Evolutionary conservation across 2,113 vertebrate genomes (phyloP), one percentile per base, ranked within the genome.

Genomic region (Solenodon paradoxus): DNA sequence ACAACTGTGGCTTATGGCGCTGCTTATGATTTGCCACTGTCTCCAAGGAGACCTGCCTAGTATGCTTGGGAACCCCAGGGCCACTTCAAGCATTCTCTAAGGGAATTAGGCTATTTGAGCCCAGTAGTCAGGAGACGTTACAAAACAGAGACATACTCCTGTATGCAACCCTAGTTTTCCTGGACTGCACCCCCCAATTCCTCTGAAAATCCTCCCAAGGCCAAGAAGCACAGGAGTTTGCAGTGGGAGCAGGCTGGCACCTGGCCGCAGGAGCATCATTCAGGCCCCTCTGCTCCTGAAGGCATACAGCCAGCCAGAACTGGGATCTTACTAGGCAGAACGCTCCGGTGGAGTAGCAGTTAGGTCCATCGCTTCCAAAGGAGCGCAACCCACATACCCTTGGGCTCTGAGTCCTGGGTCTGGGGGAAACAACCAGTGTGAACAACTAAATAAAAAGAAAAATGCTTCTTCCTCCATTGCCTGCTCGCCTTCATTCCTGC

Each of bases 71-170:
- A 82, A 3, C 11, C 9, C 3, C 9, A n/a, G 19, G 24, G 72
- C 26, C 15, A 45, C 20, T 69, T 79, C 42, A 83, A 85, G 38
- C 26, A 22, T 40, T 40, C 5, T 4, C 30, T 45, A 32, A 35
- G 72, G 26, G 49, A 87, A 59, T n/a, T n/a, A 32, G 10, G 3
- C 68, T 28, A 20, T 22, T 49, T 69, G 30, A 80, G 5, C 20
- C 64, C 35, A 4, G 1, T 2, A 3, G 2, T n/a, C 6, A 82
- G 7, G 1, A 8, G 47, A 28, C 45, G 24, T 38, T 17, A 38
- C 19, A 55, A 53, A 38, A 53, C 2, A 63, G 3, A 74, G 10
- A 16, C 47, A 59, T 38, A n/a, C 16, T 86, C 45, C 78, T 69
- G 35, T 9, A 0, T 32, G 53, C n/a, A 69, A 5, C 30, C 20